Base-by-base conservation (phyloP, 2,888 invertebrate genomes). In the Dusona sp. region DNA sequence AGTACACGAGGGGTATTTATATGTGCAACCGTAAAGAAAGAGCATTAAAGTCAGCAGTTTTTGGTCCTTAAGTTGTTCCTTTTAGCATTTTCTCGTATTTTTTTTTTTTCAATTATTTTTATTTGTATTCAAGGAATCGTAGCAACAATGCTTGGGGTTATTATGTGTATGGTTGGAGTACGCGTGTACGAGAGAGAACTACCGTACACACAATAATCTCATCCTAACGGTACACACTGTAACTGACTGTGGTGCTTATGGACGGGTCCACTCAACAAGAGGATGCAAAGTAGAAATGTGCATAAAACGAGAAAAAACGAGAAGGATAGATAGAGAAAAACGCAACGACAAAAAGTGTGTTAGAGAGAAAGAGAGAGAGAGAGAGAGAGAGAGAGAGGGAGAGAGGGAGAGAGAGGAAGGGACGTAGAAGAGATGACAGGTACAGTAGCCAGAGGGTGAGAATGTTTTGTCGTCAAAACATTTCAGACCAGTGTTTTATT, bases 271-370 rank as follows among this genome's bases (percentile, higher is more conserved):
- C 79, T 61, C 61, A 67, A 36, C 72, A 65, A 67, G 57, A 80
- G 83, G 77, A 83, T 86, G 80, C 86, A 86, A 86, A 86, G 83
- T 83, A 86, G 83, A 86, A 86, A 83, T 65, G 83, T 73, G 83
- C 82, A 83, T 73, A 86, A n/a, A 64, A 22, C 25, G 11, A n/a
- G 45, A 67, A 68, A 75, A 51, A 51, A 45, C 25, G 29, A 45
- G 36, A 38, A 25, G 57, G 25, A 54, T 51, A 65, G 22, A 65
- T 6, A 51, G 70, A n/a, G 65, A 48, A 65, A 29, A 61, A 45
- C 19, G 22, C 45, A 38, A 42, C 38, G 25, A 22, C 11, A 57
- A 73, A 42, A 65, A 42, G 16, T 54, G 22, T 29, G 33, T 13
- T 13, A 45, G 42, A 9, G 9, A 42, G 42, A 42, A 11, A 42